phyloP scores from a whole-genome alignment of 2,113 vertebrate species.

The Labrus mixtus region DNA sequence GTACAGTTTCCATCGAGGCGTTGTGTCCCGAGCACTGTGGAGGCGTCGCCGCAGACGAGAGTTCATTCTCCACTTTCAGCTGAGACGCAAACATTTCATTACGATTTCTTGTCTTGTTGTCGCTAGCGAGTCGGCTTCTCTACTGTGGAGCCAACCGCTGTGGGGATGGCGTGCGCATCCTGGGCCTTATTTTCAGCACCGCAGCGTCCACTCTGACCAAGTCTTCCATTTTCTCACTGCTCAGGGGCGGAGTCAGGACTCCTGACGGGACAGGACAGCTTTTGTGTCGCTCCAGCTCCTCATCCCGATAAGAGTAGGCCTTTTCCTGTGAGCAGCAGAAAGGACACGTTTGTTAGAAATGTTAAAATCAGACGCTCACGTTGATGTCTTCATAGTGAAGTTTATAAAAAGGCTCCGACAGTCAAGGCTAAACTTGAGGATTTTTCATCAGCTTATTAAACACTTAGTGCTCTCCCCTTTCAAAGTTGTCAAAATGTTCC shows the following conservation, averaged over 20 bases:
- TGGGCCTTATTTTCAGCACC: slow-evolving; percentile 36
- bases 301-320: slow-evolving; percentile 87
- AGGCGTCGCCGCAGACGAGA: background rate
- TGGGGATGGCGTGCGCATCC: slow-evolving; percentile 46
- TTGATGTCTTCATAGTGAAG: too few relatives aligned
- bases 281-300: slow-evolving; percentile 83
- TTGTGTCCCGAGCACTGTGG: slow-evolving; percentile 11
- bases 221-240: slow-evolving; percentile 87
- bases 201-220: background rate
- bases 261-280: slow-evolving; percentile 87
- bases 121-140: background rate
- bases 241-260: slow-evolving; percentile 93
- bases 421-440: too few relatives aligned
- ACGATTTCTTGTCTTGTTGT: background rate
- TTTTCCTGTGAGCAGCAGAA: slow-evolving; percentile 84
- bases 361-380: too few relatives aligned
- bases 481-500: too few relatives aligned
- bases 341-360: background rate
- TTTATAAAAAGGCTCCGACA: too few relatives aligned
- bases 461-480: too few relatives aligned
- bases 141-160: background rate
- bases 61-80: too few relatives aligned
- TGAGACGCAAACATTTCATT: background rate
- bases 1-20: background rate
- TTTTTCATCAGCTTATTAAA: too few relatives aligned